Evolutionary conservation across 2,797 vertebrate species (phyloP).

Genomic region (Rhynchonycteris naso): DNA sequence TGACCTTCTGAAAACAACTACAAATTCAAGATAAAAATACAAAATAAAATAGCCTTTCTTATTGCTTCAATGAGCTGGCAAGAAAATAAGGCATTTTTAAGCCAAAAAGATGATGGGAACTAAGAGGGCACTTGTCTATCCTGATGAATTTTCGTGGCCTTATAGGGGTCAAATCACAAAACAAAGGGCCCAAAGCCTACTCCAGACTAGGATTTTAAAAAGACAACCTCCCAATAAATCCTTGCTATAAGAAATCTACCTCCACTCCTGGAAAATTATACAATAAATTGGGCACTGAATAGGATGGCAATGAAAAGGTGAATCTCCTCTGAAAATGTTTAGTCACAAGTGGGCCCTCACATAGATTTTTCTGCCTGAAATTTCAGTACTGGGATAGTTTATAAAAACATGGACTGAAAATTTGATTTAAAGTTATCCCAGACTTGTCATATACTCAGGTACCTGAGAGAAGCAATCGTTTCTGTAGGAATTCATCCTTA

Average conservation of each 20-base stretch:
- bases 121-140: neutral
- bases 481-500: neutral
- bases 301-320: neutral
- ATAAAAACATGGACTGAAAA: neutral
- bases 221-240: neutral
- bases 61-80: neutral
- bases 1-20: neutral
- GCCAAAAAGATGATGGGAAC: neutral
- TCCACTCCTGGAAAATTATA: neutral
- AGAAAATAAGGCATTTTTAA: neutral
- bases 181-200: neutral
- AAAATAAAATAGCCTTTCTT: neutral
- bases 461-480: neutral
- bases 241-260: conserved; percentile 27
- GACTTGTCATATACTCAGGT: neutral
- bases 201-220: neutral
- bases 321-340: neutral
- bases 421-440: conserved; percentile 7
- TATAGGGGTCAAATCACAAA: neutral
- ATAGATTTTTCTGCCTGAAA: neutral
- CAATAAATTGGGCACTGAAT: neutral
- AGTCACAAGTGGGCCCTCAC: neutral
- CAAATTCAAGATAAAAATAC: neutral
- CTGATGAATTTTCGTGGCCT: neutral
- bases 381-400: neutral